Conservation (phyloP, 2,113 vertebrate species). For the Catagonus wagneri region DNA sequence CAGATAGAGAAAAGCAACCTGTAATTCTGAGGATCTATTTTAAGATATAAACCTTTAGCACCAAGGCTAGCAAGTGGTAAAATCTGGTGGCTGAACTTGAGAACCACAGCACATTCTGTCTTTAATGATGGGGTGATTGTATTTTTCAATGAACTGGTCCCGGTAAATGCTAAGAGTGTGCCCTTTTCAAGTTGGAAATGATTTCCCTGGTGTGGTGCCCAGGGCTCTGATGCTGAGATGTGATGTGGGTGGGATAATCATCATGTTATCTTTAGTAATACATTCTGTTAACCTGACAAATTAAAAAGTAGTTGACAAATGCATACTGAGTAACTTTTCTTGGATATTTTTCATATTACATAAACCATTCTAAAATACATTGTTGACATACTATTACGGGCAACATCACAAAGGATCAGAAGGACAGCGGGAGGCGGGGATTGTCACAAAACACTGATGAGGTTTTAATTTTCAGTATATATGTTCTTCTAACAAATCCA, state of each 20-base stretch:
- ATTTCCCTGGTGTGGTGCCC: neutral
- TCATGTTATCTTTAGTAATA: neutral
- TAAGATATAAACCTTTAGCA: neutral
- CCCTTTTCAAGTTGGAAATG: constrained; percentile 1
- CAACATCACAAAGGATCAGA: neutral
- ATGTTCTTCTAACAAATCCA: neutral
- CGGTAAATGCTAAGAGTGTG: neutral
- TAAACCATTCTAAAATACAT: constrained; percentile 4
- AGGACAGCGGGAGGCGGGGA: accelerated
- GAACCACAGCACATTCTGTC: neutral
- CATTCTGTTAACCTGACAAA: constrained; percentile 32
- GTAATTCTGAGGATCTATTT: constrained; percentile 13
- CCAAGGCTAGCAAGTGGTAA: neutral
- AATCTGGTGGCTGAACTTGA: neutral
- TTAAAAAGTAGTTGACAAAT: constrained; percentile 31
- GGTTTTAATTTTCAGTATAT: neutral
- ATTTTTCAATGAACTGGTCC: neutral
- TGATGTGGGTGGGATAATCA: neutral
- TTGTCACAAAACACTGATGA: neutral
- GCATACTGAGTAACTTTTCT: neutral
- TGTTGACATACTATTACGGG: neutral
- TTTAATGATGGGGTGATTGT: neutral
- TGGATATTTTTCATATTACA: neutral
- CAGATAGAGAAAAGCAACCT: neutral
- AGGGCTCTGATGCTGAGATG: neutral